These are phyloP conservation scores for Aquatica leii DNA, from an alignment of 2,888 invertebrate species.

Conservation along the genomic window DNA sequence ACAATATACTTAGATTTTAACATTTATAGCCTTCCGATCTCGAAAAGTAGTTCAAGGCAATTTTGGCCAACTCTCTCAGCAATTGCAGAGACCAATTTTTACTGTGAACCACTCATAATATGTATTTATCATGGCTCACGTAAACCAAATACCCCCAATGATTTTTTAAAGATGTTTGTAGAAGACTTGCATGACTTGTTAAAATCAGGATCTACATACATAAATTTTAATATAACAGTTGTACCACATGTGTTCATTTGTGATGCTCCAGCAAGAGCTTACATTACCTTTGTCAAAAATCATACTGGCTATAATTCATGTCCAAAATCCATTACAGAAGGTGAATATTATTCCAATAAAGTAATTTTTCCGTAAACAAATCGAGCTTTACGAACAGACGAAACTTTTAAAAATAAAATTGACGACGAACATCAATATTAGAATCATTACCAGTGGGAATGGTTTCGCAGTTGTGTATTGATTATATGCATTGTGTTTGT, in stretches of 20 bases:
- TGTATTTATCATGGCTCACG: constrained; percentile 21
- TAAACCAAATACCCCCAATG: background rate
- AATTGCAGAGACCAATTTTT: constrained; percentile 1
- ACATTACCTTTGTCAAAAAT: constrained; percentile 23
- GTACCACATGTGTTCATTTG: background rate
- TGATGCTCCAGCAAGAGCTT: background rate
- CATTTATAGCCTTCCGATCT: constrained; percentile 26
- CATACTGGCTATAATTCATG: constrained; percentile 30
- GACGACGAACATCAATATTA: constrained; percentile 19
- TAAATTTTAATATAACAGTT: background rate
- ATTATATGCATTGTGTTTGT: constrained; percentile 20
- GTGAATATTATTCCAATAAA: constrained; percentile 18
- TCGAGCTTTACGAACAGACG: constrained; percentile 19
- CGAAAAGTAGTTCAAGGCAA: constrained; percentile 22
- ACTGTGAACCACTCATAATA: constrained; percentile 10
- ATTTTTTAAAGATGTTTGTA: background rate
- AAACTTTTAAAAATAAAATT: constrained; percentile 18
- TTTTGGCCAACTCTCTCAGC: constrained; percentile 26
- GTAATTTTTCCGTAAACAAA: constrained; percentile 14
- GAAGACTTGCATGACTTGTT: background rate
- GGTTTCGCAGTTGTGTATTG: background rate
- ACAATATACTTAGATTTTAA: constrained; percentile 13
- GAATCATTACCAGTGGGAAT: constrained; percentile 9
- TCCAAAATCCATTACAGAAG: constrained; percentile 22
- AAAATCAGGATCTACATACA: background rate